phyloP scores from a whole-genome alignment of 53 echinoderm and acorn worm genomes.

The Astropecten irregularis region DNA sequence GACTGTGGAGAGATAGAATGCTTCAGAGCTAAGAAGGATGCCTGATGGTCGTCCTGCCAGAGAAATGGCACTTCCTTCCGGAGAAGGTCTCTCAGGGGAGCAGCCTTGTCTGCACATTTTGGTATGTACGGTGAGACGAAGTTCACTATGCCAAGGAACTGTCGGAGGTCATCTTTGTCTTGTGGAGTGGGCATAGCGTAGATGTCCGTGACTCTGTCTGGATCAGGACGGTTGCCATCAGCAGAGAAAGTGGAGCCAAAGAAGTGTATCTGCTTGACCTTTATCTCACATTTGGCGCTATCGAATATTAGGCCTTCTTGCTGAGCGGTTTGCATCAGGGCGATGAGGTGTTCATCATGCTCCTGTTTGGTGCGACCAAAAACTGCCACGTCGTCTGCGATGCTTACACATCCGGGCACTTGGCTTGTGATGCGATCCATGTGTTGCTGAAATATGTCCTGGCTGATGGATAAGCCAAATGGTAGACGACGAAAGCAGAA shows the following conservation, averaged over 20 bases:
- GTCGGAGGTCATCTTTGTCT: slow-evolving; percentile 72
- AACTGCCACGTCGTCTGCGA: not conserved
- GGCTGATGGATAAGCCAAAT: slow-evolving; percentile 65
- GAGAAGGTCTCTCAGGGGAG: slow-evolving; percentile 55
- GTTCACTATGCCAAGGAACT: slow-evolving; percentile 62
- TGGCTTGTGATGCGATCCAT: slow-evolving; percentile 60
- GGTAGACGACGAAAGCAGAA: slow-evolving; percentile 70
- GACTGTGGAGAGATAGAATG: slow-evolving; percentile 28
- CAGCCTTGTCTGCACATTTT: slow-evolving; percentile 42
- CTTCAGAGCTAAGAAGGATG: slow-evolving; percentile 14
- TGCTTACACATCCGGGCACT: slow-evolving; percentile 36
- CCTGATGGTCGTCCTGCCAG: slow-evolving; percentile 61
- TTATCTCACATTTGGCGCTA: slow-evolving; percentile 35
- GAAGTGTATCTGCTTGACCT: slow-evolving; percentile 37
- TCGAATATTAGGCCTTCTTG: slow-evolving; percentile 38
- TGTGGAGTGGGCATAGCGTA: slow-evolving; percentile 73
- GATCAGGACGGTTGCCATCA: slow-evolving; percentile 51
- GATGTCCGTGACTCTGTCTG: slow-evolving; percentile 49
- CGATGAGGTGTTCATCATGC: slow-evolving; percentile 37
- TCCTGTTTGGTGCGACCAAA: slow-evolving; percentile 3
- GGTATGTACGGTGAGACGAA: slow-evolving; percentile 55
- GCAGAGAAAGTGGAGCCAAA: slow-evolving; percentile 55
- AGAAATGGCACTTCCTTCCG: slow-evolving; percentile 50
- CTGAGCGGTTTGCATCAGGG: slow-evolving; percentile 15
- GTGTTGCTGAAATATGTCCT: slow-evolving; percentile 70